Evolutionary conservation across 2,888 invertebrate genomes (phyloP).

Genomic region (Sussaba pulchella): DNA sequence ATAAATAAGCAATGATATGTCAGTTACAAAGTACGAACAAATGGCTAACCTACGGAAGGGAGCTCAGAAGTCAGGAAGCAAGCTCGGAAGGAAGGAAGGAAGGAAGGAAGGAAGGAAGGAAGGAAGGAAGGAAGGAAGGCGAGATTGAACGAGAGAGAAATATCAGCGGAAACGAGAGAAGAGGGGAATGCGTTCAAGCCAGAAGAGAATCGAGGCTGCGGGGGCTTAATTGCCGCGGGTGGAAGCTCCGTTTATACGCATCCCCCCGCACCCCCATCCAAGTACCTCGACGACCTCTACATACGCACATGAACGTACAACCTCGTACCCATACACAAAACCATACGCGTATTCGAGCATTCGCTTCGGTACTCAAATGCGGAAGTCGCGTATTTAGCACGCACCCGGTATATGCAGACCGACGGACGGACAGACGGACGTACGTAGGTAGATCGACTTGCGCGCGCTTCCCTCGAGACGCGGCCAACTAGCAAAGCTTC

Average conservation of each 20-base stretch:
- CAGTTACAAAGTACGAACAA: too few relatives aligned
- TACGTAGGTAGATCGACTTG: conserved; percentile 35
- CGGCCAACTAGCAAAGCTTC: conserved; percentile 42
- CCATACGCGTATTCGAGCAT: conserved; percentile 22
- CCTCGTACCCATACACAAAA: conserved; percentile 16
- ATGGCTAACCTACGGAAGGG: too few relatives aligned
- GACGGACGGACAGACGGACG: conserved; percentile 20
- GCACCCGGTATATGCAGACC: conserved; percentile 55
- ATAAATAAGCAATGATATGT: too few relatives aligned
- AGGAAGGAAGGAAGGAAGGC: conserved; percentile 57
- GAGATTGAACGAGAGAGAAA: conserved; percentile 54
- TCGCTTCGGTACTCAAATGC: conserved; percentile 66
- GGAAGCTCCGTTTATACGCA: conserved; percentile 31
- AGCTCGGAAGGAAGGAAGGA: background rate
- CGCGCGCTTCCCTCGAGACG: conserved; percentile 38
- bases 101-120: conserved; percentile 58
- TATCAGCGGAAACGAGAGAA: conserved; percentile 40
- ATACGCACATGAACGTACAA: conserved; percentile 11
- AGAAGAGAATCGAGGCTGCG: conserved; percentile 56
- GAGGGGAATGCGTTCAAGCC: conserved; percentile 12
- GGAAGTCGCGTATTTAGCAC: conserved; percentile 71
- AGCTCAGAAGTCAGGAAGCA: too few relatives aligned
- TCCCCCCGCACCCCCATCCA: background rate
- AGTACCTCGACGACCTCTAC: conserved; percentile 11
- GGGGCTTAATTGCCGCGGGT: conserved; percentile 57